Evolutionary conservation across 2,888 invertebrate genomes (phyloP), one percentile per base, ranked within the genome.

Genomic region (Tyria jacobaeae): DNA sequence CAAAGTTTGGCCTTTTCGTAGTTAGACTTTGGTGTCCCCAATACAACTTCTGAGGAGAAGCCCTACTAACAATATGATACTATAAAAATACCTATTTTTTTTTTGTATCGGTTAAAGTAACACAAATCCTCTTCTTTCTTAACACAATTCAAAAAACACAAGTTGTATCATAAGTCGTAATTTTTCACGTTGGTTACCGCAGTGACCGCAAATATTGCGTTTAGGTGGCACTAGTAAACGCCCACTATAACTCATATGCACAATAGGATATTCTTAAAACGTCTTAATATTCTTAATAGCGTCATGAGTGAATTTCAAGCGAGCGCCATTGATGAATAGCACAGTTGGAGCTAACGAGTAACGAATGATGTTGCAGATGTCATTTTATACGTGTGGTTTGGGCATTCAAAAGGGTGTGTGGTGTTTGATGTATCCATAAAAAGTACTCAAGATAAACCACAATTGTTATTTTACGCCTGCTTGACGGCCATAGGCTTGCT

Each of bases 241-340:
- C 87, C 88, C 80, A 80, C 85, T 72, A 86, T 88, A 87, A 83
- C 78, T 89, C 84, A 86, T 64, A 68, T 61, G 64, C 60, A 88
- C 88, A 90, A 89, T 87, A 76, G 75, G 66, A 68, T 66, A 72
- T 70, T 78, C 78, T 84, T 84, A 83, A 86, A 86, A 86, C 78
- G 80, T 85, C 85, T 88, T 85, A 85, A 87, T 88, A 83, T 81
- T 76, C 76, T 87, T 85, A 85, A 86, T 88, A 83, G 79, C 73
- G 75, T 82, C 79, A 75, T 75, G 76, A 82, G 80, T 79, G 82
- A 85, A 80, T 79, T 82, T 83, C 74, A 75, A 78, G 77, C n/a
- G 71, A 80, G 78, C 73, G 72, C 61, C 39, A 59, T 68, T 84
- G 83, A 86, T 86, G 81, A 83, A 87, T 87, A 76, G 80, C 81